Conservation (phyloP, 2,888 invertebrate genomes). For the Limenitis camilla region DNA sequence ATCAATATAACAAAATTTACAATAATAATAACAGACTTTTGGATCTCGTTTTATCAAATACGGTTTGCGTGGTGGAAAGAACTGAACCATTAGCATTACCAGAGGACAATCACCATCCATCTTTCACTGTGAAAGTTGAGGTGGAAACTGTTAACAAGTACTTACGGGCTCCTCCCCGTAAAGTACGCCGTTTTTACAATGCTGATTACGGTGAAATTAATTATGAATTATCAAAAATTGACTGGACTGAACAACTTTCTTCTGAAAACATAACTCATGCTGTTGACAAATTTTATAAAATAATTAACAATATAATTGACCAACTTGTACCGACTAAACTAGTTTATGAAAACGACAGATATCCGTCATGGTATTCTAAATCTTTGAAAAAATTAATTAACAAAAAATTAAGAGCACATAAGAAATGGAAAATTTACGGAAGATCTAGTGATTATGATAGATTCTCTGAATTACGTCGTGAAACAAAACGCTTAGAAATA, state of each 20-base stretch:
- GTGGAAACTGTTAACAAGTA: neutral
- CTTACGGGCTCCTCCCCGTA: neutral
- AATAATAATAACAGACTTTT: neutral
- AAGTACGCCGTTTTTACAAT: neutral
- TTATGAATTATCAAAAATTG: neutral
- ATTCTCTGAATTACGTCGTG: constrained; percentile 4
- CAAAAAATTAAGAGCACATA: constrained; percentile 1
- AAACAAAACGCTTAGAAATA: no score
- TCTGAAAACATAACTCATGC: neutral
- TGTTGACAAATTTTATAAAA: neutral
- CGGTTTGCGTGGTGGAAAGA: neutral
- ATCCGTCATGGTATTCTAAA: neutral
- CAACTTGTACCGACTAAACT: neutral
- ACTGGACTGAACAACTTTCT: neutral
- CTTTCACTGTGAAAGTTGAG: neutral
- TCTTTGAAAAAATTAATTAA: neutral
- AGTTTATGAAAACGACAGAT: neutral
- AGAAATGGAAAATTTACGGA: constrained; percentile 2
- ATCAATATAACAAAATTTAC: neutral
- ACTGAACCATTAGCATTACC: neutral
- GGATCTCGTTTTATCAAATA: neutral
- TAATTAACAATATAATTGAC: neutral
- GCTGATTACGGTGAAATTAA: neutral
- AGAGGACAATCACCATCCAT: neutral
- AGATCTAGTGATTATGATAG: neutral